Base-by-base conservation (phyloP, 2,797 vertebrate species). In the Discoglossus pictus region DNA sequence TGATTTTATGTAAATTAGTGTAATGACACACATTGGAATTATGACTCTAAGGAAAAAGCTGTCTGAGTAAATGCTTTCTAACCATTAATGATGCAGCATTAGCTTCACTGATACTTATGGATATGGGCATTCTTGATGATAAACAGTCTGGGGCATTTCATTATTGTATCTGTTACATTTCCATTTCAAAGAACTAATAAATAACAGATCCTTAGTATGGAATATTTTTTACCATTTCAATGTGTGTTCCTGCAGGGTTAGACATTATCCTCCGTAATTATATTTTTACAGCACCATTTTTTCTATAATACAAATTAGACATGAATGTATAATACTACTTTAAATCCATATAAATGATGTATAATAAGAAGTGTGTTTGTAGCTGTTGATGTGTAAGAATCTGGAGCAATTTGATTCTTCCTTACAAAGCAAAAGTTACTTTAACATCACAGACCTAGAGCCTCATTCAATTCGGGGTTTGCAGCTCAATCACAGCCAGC, bases 111-210 rank as follows among this genome's bases (percentile, higher is more conserved):
- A 68, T 68, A 52, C 52, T 68, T 53, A 60, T 42, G 55, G 36
- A 68, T 68, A 52, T 18, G 42, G 36, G 46, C 52, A 8, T 52
- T 51, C 60, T 56, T 68, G 55, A 60, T 68, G 27, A 34, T 15
- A 35, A 23, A 9, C 17, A 43, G 58, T 68, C 56, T 46, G 35
- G 55, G 48, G 18, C 39, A 68, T 61, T 61, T 61, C 48, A 61
- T 46, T 68, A 46, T 53, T 21, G 20, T 39, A 44, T 44, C 18
- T 61, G 47, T 35, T 60, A 46, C 8, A 35, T 60, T 68, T 68
- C 47, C 47, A 68, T 68, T 25, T 52, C 25, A 46, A 34, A 53
- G 25, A 17, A 68, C 56, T 61, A 40, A 61, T 68, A 68, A 55
- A 65, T 51, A 38, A 40, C 27, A 31, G 27, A 31, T 31, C 38